Base-by-base conservation (phyloP, 2,888 invertebrate species). In the Oxytorus armatus region DNA sequence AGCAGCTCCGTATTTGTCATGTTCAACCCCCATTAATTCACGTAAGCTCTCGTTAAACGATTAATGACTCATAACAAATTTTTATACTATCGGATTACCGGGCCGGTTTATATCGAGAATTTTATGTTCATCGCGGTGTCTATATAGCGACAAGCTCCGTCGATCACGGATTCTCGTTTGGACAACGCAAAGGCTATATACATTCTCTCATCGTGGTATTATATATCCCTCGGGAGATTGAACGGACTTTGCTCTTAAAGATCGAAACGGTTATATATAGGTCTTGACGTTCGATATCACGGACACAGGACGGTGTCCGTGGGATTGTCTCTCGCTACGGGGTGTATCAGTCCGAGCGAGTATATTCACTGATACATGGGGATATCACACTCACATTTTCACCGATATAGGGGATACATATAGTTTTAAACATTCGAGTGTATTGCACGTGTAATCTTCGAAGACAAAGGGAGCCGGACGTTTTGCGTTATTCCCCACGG, bases 391-490 rank as follows among this genome's bases (percentile, higher is more conserved):
- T 65, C 21, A 44, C 51, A 21, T 69, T 44, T 21, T 7, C 21
- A 21, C 14, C 44, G 57, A 55, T 21, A 69, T 29, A 44, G 23
- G n/a, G n/a, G n/a, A n/a, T n/a, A n/a, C n/a, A n/a, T n/a, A n/a
- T n/a, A n/a, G 81, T 68, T 87, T 83, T 88, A 85, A 88, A 88
- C 82, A 86, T 85, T 82, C 85, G 75, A 85, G 81, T 83, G 81
- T 86, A 89, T 86, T 84, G 87, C 83, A 75, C 83, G 61, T 82
- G 83, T 84, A 86, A 87, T 86, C 85, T 83, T 78, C 68, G 79
- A 82, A 87, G 89, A 88, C 86, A 84, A 86, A 87, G 82, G 72
- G 85, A 79, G 86, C 84, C 81, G 86, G 84, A 83, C 82, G 82
- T 82, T 84, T 79, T 80, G 66, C 65, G 84, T 65, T 57, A 47